phyloP scores from a whole-genome alignment of 37 sponge, comb jelly and placozoan species.

The Oopsacas minuta region DNA sequence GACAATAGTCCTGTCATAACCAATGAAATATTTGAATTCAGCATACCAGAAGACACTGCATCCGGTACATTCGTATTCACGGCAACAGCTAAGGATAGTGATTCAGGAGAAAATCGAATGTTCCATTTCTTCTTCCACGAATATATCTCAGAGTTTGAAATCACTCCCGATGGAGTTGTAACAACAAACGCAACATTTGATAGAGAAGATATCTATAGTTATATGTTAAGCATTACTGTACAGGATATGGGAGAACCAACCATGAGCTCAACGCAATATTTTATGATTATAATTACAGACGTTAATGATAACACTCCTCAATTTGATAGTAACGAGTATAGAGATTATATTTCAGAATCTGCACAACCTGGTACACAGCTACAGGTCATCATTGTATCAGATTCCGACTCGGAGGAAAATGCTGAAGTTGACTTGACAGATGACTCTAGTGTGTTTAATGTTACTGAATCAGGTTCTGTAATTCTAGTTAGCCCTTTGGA shows the following conservation, averaged over 20 bases:
- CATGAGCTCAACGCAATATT: background rate
- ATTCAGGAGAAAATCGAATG: slow-evolving; percentile 8
- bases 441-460: slow-evolving; percentile 18
- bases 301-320: slow-evolving; percentile 3
- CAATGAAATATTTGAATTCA: background rate
- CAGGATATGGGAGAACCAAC: background rate
- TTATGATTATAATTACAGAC: background rate
- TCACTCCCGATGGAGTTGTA: background rate
- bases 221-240: background rate
- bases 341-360: background rate
- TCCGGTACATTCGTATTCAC: slow-evolving; percentile 5
- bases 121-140: background rate
- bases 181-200: background rate
- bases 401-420: background rate
- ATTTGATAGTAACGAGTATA: background rate
- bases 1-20: slow-evolving; percentile 18
- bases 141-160: background rate
- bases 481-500: slow-evolving; percentile 25
- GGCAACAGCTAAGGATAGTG: slow-evolving; percentile 11
- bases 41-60: background rate
- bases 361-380: background rate
- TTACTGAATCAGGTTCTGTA: slow-evolving; percentile 28
- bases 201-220: background rate
- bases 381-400: background rate
- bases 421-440: background rate